These are phyloP conservation scores for Galerucella nymphaeae DNA, from an alignment of 2,888 invertebrate species.

Conservation along the genomic window DNA sequence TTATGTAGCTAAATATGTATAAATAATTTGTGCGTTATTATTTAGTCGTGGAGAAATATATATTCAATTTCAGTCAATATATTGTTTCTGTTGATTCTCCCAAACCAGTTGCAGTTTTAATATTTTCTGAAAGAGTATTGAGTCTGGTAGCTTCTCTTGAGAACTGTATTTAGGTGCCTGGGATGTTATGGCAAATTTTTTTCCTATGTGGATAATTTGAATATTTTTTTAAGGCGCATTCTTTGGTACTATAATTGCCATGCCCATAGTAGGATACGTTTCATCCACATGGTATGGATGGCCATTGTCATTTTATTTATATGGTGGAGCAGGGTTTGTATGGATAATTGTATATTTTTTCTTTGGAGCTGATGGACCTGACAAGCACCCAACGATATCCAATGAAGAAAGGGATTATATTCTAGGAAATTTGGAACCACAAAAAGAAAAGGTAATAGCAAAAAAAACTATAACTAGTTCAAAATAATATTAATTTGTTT, in stretches of 20 bases:
- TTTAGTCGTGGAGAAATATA: too few relatives aligned
- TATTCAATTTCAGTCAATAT: too few relatives aligned
- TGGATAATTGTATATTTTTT: constrained; percentile 72
- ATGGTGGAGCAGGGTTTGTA: constrained; percentile 70
- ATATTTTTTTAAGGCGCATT: constrained; percentile 71
- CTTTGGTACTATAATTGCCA: constrained; percentile 79
- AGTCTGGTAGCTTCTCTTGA: too few relatives aligned
- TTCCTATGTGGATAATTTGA: too few relatives aligned
- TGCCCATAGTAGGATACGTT: constrained; percentile 77
- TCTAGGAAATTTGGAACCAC: constrained; percentile 1
- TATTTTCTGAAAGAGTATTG: too few relatives aligned
- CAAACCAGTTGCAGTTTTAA: too few relatives aligned
- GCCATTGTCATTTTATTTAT: constrained; percentile 80
- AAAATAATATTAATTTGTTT: neutral
- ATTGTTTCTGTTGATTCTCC: too few relatives aligned
- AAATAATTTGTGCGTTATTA: too few relatives aligned
- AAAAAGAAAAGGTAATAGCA: neutral
- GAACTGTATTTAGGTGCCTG: too few relatives aligned
- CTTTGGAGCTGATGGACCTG: constrained; percentile 74
- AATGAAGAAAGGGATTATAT: constrained; percentile 66
- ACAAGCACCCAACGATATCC: constrained; percentile 70
- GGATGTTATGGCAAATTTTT: too few relatives aligned
- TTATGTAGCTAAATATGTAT: too few relatives aligned
- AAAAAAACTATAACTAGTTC: too few relatives aligned
- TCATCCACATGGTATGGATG: constrained; percentile 76